Evolutionary conservation across 2,113 vertebrate genomes (phyloP), one percentile per base, ranked within the genome.

Genomic region (Notothenia coriiceps): DNA sequence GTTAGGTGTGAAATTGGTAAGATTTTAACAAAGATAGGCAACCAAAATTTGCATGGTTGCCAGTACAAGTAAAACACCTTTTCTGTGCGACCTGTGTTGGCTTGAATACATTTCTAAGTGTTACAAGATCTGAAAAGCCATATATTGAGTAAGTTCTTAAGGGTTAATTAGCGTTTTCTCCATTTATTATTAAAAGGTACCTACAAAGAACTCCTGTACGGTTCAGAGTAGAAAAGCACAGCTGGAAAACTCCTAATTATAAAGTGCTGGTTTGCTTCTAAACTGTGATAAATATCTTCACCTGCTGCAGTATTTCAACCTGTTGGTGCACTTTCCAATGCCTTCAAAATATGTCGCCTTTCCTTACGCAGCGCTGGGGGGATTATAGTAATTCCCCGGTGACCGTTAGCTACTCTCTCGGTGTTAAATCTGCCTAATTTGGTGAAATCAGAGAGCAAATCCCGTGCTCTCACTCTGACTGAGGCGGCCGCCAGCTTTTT

Each of bases 401-500:
- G 55, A 70, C 54, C 1, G 14, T 74, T 71, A 68, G 55, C 66
- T 15, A 77, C 54, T 40, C 71, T 70, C 70, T 80, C 56, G 69
- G 22, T 35, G 62, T 79, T 72, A 71, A 60, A 65, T 84, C 75
- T 55, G 69, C 78, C 85, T 89, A 83, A 91, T 92, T 92, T 87
- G 83, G 65, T 77, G 29, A 75, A 82, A 87, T 86, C 64, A 61
- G 50, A 8, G 46, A 81, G 66, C 69, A 65, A 77, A 84, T 86
- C 73, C 68, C 43, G 25, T 43, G 79, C 52, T 62, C 25, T 29
- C 29, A 4, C 29, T 71, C 67, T 85, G 60, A 57, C 62, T 62
- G 73, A 64, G 56, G 57, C 29, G 57, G 82, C 60, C 66, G 2
- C 33, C 57, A 74, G 78, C 70, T 72, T 69, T 77, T 69, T 75